Conservation (phyloP, 2,797 vertebrate genomes). For the Sebastiscus albofasciatus region DNA sequence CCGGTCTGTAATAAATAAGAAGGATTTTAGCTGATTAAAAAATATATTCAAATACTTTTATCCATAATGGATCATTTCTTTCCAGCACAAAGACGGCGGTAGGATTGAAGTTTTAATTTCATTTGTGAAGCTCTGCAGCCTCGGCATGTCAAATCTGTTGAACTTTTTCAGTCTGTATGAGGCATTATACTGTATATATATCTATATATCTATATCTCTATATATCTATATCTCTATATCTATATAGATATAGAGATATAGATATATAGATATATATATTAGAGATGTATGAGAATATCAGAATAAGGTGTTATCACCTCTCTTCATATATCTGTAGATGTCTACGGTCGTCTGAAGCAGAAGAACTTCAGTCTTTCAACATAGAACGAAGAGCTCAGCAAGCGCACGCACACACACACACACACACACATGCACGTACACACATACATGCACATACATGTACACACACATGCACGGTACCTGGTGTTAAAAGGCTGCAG, state of each 20-base stretch:
- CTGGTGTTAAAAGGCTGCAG: conserved; percentile 65
- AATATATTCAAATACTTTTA: too few relatives aligned
- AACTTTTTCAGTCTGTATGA: background rate
- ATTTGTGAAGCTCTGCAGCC: background rate
- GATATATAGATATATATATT: background rate
- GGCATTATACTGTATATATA: background rate
- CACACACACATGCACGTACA: background rate
- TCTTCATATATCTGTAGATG: background rate
- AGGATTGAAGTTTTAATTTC: too few relatives aligned
- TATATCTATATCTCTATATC: too few relatives aligned
- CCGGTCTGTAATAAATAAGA: too few relatives aligned
- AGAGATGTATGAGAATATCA: background rate
- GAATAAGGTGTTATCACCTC: background rate
- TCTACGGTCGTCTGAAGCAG: background rate
- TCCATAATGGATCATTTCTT: too few relatives aligned
- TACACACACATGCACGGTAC: background rate
- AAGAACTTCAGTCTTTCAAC: conserved; percentile 13
- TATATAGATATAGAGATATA: too few relatives aligned
- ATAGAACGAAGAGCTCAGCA: background rate
- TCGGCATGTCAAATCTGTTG: background rate
- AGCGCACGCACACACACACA: background rate
- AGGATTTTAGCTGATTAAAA: too few relatives aligned
- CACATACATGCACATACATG: conserved; percentile 2
- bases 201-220: too few relatives aligned
- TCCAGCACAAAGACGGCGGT: too few relatives aligned